Evolutionary conservation across 2,797 vertebrate genomes (phyloP).

Genomic region (Sarcophilus harrisii): DNA sequence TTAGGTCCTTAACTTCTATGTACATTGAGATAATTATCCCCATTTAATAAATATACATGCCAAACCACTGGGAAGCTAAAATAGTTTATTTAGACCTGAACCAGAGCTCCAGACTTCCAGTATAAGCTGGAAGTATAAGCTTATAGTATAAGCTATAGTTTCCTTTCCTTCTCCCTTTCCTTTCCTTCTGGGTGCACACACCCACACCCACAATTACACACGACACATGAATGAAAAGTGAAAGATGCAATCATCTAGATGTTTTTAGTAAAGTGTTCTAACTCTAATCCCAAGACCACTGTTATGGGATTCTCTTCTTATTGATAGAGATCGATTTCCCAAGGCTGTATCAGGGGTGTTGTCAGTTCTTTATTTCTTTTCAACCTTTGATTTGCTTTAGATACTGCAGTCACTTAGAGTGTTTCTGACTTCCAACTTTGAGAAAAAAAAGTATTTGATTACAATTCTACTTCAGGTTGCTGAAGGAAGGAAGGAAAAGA

Average conservation of each 20-base stretch:
- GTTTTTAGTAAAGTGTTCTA: conserved; percentile 29
- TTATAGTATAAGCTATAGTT: background rate
- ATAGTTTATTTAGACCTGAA: conserved; percentile 47
- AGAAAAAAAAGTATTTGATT: background rate
- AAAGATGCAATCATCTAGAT: conserved; percentile 17
- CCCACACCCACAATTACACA: background rate
- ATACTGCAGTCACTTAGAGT: background rate
- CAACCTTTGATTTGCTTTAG: background rate
- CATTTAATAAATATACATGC: background rate
- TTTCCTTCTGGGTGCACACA: background rate
- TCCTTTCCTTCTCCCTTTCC: background rate
- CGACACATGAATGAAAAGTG: conserved; percentile 1
- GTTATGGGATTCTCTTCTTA: background rate
- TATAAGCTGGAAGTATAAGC: too few species aligned
- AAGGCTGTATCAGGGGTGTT: background rate
- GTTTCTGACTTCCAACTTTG: background rate
- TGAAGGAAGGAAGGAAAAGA: background rate
- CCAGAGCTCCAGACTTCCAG: background rate
- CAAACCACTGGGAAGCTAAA: background rate
- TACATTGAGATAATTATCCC: background rate
- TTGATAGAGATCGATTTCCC: background rate
- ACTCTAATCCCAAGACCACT: background rate
- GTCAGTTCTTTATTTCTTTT: background rate
- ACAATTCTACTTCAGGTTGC: background rate
- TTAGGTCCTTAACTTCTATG: background rate